phyloP scores from a whole-genome alignment of 2,113 vertebrate species.

The Paramormyrops kingsleyae region DNA sequence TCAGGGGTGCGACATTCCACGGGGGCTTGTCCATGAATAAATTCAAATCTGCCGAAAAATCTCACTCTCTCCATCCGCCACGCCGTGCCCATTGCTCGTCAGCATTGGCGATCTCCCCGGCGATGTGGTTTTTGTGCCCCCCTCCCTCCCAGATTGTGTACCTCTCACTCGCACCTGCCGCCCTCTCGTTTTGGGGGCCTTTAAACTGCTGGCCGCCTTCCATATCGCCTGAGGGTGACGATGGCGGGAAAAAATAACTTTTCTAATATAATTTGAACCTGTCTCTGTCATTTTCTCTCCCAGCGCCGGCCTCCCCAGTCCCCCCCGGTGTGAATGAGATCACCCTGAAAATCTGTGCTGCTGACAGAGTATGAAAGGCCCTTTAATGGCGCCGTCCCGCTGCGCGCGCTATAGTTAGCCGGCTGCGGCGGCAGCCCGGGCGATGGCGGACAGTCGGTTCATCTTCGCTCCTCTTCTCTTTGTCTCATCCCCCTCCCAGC shows the following conservation, averaged over 20 bases:
- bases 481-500: background rate
- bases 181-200: background rate
- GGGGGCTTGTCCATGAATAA: background rate
- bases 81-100: background rate
- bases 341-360: constrained; percentile 17
- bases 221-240: constrained; percentile 2
- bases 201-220: constrained; percentile 26
- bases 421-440: background rate
- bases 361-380: constrained; percentile 30
- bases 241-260: background rate
- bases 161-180: background rate
- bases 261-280: constrained; percentile 22
- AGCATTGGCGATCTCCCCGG: too few species aligned
- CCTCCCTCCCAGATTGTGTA: background rate
- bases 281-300: background rate
- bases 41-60: background rate
- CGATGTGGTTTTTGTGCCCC: background rate
- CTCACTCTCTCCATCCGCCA: background rate
- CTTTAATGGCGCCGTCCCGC: constrained; percentile 34
- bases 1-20: background rate
- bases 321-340: constrained; percentile 23
- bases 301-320: constrained; percentile 1
- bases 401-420: constrained; percentile 1
- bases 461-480: background rate
- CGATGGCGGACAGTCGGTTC: background rate